Evolutionary conservation across 2,888 invertebrate genomes (phyloP).

Genomic region (Melipona bicolor): DNA sequence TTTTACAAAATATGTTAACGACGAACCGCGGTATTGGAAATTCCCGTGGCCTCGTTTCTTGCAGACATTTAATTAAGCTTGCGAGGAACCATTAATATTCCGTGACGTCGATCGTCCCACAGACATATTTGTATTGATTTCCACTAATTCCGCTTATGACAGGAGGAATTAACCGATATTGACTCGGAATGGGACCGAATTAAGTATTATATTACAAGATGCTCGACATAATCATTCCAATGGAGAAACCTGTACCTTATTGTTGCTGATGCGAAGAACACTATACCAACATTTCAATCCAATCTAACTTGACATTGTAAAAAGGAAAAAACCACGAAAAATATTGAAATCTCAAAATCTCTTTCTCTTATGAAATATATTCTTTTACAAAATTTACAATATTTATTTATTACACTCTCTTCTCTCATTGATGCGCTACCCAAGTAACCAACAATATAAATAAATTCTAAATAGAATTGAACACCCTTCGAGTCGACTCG

Average conservation of each 20-base stretch:
- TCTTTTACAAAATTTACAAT: too few species aligned
- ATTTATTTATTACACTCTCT: neutral
- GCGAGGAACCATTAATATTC: slow-evolving; percentile 3
- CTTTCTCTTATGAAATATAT: too few species aligned
- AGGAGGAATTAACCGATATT: neutral
- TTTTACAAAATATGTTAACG: neutral
- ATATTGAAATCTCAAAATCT: too few species aligned
- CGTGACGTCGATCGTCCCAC: neutral
- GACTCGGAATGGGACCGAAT: neutral
- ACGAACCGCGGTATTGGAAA: neutral
- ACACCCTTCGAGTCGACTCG: neutral
- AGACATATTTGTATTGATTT: neutral
- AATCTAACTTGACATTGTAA: too few species aligned
- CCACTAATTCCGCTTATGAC: neutral
- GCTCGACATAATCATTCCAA: neutral
- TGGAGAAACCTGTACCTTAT: neutral
- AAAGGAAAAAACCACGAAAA: too few species aligned
- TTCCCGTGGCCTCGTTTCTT: neutral
- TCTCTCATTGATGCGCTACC: neutral
- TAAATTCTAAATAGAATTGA: neutral
- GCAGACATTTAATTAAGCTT: neutral
- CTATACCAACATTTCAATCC: neutral
- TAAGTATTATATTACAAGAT: neutral
- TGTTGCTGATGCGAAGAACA: neutral
- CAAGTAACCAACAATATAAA: neutral